A percentile compares a stretch with the other conserved stretches of the same genome.
These are phyloP conservation scores for Pygoscelis adeliae DNA, from an alignment of 2,113 vertebrate genomes.

Conservation along the genomic window DNA sequence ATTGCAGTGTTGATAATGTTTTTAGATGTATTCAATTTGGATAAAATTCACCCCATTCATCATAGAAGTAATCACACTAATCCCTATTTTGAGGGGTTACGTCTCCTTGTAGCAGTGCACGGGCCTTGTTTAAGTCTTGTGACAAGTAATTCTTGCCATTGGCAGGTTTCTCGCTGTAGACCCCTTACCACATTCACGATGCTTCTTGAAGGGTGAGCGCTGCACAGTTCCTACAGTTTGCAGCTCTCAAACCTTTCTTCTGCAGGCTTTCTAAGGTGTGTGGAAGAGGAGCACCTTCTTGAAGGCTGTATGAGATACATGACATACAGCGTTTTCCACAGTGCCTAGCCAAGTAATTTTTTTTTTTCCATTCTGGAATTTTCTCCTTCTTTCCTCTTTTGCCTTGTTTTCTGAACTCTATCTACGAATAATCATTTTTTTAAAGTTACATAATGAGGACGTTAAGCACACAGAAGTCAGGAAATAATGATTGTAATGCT, in stretches of 20 bases:
- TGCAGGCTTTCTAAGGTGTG: background rate
- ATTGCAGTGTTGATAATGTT: background rate
- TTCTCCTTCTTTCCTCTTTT: background rate
- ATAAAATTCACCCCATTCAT: background rate
- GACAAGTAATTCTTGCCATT: background rate
- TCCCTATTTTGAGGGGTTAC: background rate
- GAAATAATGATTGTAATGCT: background rate
- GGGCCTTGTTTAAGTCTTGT: background rate
- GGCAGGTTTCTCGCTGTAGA: background rate
- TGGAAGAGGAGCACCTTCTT: background rate
- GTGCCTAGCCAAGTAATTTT: background rate
- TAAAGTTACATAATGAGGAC: background rate
- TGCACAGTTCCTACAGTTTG: background rate
- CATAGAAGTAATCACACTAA: background rate
- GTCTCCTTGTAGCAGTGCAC: background rate
- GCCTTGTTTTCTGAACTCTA: background rate
- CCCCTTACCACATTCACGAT: background rate
- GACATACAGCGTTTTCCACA: background rate
- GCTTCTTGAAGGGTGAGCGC: background rate
- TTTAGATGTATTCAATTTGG: background rate
- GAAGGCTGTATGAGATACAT: background rate
- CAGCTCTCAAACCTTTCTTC: background rate
- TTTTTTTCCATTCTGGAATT: background rate
- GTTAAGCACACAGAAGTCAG: background rate
- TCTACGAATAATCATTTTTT: background rate